Evolutionary conservation across 2,797 vertebrate genomes (phyloP).

Genomic region (Falco peregrinus): DNA sequence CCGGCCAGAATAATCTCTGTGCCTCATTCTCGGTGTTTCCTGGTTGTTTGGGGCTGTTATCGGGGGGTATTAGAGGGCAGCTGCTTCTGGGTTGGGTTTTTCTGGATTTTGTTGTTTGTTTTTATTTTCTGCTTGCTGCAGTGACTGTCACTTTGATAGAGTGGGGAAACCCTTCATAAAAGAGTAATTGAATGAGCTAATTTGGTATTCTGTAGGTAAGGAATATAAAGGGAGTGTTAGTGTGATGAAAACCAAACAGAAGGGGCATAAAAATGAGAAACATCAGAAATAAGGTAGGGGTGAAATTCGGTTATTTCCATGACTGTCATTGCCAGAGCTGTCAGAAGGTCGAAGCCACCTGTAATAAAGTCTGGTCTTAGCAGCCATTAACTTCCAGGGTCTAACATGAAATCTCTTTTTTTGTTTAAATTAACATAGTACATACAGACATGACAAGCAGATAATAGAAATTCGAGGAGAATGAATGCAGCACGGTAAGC

Average conservation of each 20-base stretch:
- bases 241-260: neutral
- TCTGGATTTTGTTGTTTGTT: neutral
- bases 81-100: neutral
- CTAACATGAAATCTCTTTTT: conserved; percentile 42
- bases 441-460: conserved; percentile 12
- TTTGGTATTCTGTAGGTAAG: neutral
- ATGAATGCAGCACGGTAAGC: neutral
- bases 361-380: conserved; percentile 29
- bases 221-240: neutral
- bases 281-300: neutral
- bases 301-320: conserved; percentile 8
- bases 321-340: neutral
- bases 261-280: conserved; percentile 17
- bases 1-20: neutral
- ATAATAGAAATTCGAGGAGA: neutral
- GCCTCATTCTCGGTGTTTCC: neutral
- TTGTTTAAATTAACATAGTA: conserved; percentile 46
- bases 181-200: neutral
- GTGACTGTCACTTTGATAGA: neutral
- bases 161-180: neutral
- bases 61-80: neutral
- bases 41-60: neutral
- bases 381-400: neutral
- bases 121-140: neutral
- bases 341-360: neutral